Evolutionary conservation across 2,797 vertebrate genomes (phyloP).

Genomic region (Microchirus variegatus): DNA sequence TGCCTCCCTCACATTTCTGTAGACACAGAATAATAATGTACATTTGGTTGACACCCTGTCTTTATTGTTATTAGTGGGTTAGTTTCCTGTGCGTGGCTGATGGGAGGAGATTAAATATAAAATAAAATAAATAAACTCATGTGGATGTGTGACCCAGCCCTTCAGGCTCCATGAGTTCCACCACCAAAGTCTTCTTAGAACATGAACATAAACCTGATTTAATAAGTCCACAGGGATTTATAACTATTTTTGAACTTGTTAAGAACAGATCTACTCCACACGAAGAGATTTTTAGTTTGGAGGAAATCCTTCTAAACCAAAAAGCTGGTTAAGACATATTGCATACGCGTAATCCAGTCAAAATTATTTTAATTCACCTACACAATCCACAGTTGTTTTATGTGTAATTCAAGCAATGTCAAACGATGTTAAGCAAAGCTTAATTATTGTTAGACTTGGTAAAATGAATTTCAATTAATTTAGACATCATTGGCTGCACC

Average conservation of each 20-base stretch:
- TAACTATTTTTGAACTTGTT: conserved; percentile 15
- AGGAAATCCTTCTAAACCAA: neutral
- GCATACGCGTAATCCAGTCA: too few relatives aligned
- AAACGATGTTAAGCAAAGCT: too few relatives aligned
- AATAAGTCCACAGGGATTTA: conserved; percentile 18
- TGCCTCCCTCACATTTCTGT: neutral
- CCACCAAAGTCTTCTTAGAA: conserved; percentile 15
- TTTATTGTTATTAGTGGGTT: conserved; percentile 31
- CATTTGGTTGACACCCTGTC: conserved; percentile 22
- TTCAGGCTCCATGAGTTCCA: conserved; percentile 6
- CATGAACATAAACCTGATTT: conserved; percentile 18
- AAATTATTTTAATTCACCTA: too few relatives aligned
- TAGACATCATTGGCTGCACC: neutral
- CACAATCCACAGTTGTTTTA: too few relatives aligned
- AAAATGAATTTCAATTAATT: neutral
- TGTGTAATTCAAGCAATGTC: too few relatives aligned
- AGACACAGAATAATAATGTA: conserved; percentile 23
- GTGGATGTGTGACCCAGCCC: conserved; percentile 16
- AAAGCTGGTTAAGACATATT: neutral
- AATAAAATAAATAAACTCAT: conserved; percentile 17
- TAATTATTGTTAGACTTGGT: too few relatives aligned
- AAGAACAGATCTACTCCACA: conserved; percentile 1
- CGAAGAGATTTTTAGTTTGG: too few relatives aligned
- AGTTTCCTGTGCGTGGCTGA: conserved; percentile 36
- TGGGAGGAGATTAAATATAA: neutral